These are phyloP conservation scores for Callorhinus ursinus DNA, from an alignment of 2,113 vertebrate species.

Conservation along the genomic window DNA sequence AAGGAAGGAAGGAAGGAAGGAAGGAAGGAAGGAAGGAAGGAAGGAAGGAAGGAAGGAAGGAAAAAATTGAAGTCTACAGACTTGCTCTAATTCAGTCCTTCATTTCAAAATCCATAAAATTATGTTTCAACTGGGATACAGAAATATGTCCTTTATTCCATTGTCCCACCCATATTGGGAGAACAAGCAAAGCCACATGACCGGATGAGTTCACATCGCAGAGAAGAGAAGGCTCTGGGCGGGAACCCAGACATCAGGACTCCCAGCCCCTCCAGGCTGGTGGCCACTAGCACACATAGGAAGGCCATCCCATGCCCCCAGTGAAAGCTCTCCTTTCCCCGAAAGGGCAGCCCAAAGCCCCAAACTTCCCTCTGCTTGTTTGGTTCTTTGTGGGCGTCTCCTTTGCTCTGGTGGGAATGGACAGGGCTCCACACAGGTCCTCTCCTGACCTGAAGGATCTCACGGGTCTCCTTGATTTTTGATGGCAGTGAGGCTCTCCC, in stretches of 20 bases:
- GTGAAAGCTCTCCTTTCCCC: background rate
- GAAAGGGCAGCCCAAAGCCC: background rate
- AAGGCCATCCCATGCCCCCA: background rate
- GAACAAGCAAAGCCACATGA: background rate
- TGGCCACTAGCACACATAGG: background rate
- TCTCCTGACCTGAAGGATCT: background rate
- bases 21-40: background rate
- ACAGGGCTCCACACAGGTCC: background rate
- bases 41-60: too few relatives aligned
- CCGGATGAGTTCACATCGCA: background rate
- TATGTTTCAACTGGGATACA: background rate
- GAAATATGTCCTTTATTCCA: background rate
- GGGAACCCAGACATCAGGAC: background rate
- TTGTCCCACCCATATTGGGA: background rate
- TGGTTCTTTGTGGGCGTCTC: background rate
- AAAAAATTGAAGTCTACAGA: background rate
- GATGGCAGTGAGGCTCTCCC: background rate
- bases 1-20: background rate
- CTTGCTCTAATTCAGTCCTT: background rate
- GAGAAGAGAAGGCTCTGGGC: background rate
- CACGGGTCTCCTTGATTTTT: background rate
- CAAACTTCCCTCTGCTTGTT: background rate
- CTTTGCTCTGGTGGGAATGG: background rate
- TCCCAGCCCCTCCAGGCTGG: background rate
- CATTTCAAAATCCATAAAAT: conserved; percentile 14